Base-by-base conservation (phyloP, 2,113 vertebrate species). In the Chitala chitala region DNA sequence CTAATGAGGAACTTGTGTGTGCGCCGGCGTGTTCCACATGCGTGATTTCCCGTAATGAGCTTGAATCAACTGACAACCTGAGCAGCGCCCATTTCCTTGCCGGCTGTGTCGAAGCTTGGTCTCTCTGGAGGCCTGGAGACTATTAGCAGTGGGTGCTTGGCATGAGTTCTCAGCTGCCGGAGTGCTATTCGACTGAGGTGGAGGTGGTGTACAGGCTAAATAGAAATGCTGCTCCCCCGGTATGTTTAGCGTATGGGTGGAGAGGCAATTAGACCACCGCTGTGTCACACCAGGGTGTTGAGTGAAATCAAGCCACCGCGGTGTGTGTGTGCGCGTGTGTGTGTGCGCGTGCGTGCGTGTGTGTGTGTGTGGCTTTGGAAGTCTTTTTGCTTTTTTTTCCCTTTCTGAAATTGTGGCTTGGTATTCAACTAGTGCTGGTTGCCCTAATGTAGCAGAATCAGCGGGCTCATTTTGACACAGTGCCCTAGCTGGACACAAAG, bases 21-120 rank as follows among this genome's bases (percentile, higher is more conserved):
- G 51, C 20, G 38, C 10, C n/a, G 26, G 54, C 17, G 72, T 9
- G 46, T 71, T 77, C 85, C 71, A 76, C 82, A 75, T 84, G 81
- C 69, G 81, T 42, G 36, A 76, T 83, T 85, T 81, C 78, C 79
- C 77, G 42, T 77, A 86, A 82, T 74, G 83, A 81, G 75, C 76
- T 73, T 26, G 0, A 81, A 82, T 75, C 74, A 79, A 81, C 79
- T 82, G 76, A 82, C 81, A 81, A 83, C 83, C 24, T 75, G 83
- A 69, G 76, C 66, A 80, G 66, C 64, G 78, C 79, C 84, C 76
- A 79, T 84, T 87, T 85, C 81, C 77, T 75, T 81, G 81, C 79
- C 76, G 78, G 65, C 80, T 29, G 70, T 71, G 48, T 83, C 75
- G 82, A 80, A 76, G 78, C n/a, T n/a, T 73, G 78, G 80, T 65